Percentiles rank a stretch among this genome's conserved stretches.
phyloP scores from a whole-genome alignment of 2,113 vertebrate genomes.

The Myiopsitta monachus region DNA sequence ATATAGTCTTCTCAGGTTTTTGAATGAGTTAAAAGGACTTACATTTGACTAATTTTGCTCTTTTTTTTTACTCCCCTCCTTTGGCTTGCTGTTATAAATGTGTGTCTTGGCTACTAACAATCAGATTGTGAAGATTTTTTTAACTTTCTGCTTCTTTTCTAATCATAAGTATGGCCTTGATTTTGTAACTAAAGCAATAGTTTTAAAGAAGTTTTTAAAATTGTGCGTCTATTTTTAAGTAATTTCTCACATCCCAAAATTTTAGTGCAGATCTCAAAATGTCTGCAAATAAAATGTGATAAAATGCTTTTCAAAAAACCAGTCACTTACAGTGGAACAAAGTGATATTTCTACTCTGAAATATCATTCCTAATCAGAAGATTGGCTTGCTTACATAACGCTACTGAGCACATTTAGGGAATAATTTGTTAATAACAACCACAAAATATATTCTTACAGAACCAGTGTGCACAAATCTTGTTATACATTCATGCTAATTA shows the following conservation, averaged over 20 bases:
- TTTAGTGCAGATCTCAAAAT: not conserved
- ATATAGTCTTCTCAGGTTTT: constrained; percentile 41
- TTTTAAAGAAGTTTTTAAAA: not conserved
- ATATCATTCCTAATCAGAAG: not conserved
- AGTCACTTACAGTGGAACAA: not conserved
- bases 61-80: not conserved
- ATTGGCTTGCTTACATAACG: not conserved
- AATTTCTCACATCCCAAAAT: not conserved
- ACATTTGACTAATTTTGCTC: not conserved
- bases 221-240: not conserved
- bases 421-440: not conserved
- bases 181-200: not conserved
- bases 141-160: not conserved
- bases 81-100: constrained; percentile 18
- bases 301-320: not conserved
- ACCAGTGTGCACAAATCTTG: constrained; percentile 16
- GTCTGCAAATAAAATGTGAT: not conserved
- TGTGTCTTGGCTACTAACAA: constrained; percentile 61
- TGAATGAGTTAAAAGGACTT: constrained; percentile 59
- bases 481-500: not conserved
- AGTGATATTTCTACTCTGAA: not conserved
- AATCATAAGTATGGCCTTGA: not conserved
- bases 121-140: not conserved
- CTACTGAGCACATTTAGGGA: not conserved
- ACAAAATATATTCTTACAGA: not conserved